These are phyloP conservation scores for Urocynchramus pylzowi DNA, from an alignment of 2,113 vertebrate genomes.

Conservation along the genomic window DNA sequence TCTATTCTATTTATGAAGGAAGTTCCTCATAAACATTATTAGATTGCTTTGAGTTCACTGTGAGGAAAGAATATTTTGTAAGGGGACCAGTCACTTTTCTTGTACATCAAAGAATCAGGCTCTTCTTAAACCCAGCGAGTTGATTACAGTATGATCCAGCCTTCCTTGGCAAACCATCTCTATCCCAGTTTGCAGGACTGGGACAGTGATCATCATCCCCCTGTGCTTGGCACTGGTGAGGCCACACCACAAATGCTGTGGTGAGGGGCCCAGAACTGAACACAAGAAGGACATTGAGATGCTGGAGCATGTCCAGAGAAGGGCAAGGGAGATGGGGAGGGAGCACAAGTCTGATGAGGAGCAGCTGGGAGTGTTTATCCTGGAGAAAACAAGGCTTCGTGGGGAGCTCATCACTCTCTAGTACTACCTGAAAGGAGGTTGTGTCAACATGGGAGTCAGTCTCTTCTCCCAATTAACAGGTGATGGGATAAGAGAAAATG, in stretches of 20 bases:
- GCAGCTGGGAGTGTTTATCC: background rate
- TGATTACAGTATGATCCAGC: background rate
- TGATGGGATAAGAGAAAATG: accelerated
- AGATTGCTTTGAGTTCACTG: background rate
- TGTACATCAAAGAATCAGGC: background rate
- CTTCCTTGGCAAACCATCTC: background rate
- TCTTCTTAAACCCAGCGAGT: accelerated
- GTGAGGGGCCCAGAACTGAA: background rate
- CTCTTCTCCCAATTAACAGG: background rate
- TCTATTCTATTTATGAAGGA: background rate
- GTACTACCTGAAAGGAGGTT: background rate
- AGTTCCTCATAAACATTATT: background rate
- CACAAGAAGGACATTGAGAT: background rate
- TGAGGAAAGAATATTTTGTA: background rate
- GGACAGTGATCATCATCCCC: accelerated
- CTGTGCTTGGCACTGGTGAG: background rate
- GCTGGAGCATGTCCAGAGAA: background rate
- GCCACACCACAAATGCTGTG: accelerated
- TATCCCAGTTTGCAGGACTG: accelerated
- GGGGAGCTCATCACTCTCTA: background rate
- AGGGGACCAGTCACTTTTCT: background rate
- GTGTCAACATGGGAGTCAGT: accelerated
- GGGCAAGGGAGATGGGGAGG: accelerated
- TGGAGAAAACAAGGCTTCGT: background rate
- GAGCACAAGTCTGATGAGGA: background rate